These are phyloP conservation scores for Zonitis immaculata DNA, from an alignment of 2,888 invertebrate species.

Conservation along the genomic window DNA sequence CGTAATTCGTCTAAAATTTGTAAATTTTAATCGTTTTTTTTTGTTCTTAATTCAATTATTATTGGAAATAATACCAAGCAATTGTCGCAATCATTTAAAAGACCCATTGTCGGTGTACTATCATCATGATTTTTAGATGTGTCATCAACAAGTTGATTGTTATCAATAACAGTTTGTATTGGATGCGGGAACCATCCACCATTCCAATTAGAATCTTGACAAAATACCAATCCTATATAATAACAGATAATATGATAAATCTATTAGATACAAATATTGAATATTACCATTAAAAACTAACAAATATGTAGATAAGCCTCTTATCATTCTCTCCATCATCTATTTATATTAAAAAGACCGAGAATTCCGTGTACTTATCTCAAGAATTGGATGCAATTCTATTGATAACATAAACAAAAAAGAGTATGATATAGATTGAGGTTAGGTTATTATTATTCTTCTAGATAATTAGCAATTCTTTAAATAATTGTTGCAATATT, in stretches of 20 bases:
- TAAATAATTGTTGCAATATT: too few relatives aligned
- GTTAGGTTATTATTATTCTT: too few relatives aligned
- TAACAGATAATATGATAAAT: neutral
- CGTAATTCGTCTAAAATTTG: conserved; percentile 57
- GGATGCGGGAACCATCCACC: neutral
- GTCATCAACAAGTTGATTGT: neutral
- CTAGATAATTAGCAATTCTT: too few relatives aligned
- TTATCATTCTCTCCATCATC: neutral
- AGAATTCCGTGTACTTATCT: too few relatives aligned
- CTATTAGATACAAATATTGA: neutral
- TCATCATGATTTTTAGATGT: conserved; percentile 19
- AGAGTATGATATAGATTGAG: too few relatives aligned
- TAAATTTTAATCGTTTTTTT: conserved; percentile 45
- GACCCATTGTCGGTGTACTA: conserved; percentile 58
- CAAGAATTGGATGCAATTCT: too few relatives aligned
- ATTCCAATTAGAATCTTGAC: neutral
- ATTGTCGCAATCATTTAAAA: conserved; percentile 59
- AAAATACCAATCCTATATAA: neutral
- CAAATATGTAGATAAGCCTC: neutral
- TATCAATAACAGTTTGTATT: neutral
- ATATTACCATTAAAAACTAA: neutral
- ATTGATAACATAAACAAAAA: too few relatives aligned
- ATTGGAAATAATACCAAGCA: conserved; percentile 55
- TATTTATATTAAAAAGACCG: too few relatives aligned
- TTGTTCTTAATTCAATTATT: conserved; percentile 25